These are phyloP conservation scores for Sycophaga agraensis DNA, from an alignment of 1,140 invertebrate genomes.

Conservation along the genomic window DNA sequence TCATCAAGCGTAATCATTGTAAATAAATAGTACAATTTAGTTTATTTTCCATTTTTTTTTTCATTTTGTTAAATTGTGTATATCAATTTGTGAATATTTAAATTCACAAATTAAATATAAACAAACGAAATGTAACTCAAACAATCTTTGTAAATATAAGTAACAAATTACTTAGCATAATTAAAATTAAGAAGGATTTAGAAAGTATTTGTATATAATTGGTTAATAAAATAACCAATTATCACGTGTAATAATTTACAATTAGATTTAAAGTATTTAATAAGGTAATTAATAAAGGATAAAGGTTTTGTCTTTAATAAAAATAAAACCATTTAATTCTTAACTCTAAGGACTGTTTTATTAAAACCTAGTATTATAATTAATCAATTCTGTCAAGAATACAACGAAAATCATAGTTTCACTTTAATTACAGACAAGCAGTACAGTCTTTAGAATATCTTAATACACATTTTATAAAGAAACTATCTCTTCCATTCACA, in stretches of 20 bases:
- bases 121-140: neutral
- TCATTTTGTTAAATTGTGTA: constrained; percentile 18
- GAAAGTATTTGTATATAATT: constrained; percentile 20
- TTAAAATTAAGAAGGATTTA: constrained; percentile 13
- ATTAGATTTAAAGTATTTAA: constrained; percentile 20
- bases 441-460: constrained; percentile 14
- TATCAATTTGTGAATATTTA: constrained; percentile 20
- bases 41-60: constrained; percentile 2
- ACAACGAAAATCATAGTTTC: constrained; percentile 13
- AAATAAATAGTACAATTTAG: constrained; percentile 28
- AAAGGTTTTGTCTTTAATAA: constrained; percentile 26
- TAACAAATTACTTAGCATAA: constrained; percentile 19
- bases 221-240: constrained; percentile 26
- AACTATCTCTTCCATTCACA: neutral
- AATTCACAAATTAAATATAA: constrained; percentile 11
- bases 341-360: constrained; percentile 28
- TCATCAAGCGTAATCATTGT: constrained; percentile 13
- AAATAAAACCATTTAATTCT: constrained; percentile 29
- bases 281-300: constrained; percentile 15
- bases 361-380: constrained; percentile 27
- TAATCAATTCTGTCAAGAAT: constrained; percentile 24
- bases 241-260: constrained; percentile 11
- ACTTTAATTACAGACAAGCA: constrained; percentile 19
- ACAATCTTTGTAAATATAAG: constrained; percentile 28
- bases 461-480: neutral